phyloP scores from a whole-genome alignment of 92 coral and sea anemone genomes.

The Paragorgia papillata region DNA sequence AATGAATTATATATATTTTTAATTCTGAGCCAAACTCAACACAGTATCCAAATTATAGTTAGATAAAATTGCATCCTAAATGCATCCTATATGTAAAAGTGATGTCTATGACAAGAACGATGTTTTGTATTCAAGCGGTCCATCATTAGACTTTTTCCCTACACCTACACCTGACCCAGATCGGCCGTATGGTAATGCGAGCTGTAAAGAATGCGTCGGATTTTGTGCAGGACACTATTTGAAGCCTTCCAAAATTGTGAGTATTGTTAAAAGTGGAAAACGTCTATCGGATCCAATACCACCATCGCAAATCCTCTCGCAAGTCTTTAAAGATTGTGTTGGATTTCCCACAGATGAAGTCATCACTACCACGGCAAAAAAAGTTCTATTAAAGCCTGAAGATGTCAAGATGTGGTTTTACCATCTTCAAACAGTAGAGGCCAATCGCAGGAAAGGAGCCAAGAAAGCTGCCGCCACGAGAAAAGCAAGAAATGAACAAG shows the following conservation, averaged over 20 bases:
- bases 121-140: constrained; percentile 46
- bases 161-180: constrained; percentile 52
- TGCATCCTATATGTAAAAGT: constrained; percentile 41
- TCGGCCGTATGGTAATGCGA: constrained; percentile 41
- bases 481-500: constrained; percentile 33
- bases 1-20: no score
- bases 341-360: constrained; percentile 42
- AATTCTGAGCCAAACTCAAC: no score
- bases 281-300: constrained; percentile 37
- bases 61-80: no score
- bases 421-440: constrained; percentile 28
- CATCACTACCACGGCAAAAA: constrained; percentile 33
- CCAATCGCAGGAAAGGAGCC: constrained; percentile 46
- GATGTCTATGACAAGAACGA: constrained; percentile 15
- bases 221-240: constrained; percentile 49
- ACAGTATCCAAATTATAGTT: no score
- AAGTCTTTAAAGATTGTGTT: constrained; percentile 45
- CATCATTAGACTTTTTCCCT: constrained; percentile 41
- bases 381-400: constrained; percentile 44
- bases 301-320: constrained; percentile 45
- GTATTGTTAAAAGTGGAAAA: constrained; percentile 20
- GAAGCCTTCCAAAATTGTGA: constrained; percentile 36
- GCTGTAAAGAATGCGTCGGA: constrained; percentile 45
- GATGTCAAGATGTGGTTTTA: constrained; percentile 50
- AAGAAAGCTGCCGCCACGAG: constrained; percentile 50